Evolutionary conservation across 23 tunicate genomes (phyloP).

Genomic region (Ascidia mentula): DNA sequence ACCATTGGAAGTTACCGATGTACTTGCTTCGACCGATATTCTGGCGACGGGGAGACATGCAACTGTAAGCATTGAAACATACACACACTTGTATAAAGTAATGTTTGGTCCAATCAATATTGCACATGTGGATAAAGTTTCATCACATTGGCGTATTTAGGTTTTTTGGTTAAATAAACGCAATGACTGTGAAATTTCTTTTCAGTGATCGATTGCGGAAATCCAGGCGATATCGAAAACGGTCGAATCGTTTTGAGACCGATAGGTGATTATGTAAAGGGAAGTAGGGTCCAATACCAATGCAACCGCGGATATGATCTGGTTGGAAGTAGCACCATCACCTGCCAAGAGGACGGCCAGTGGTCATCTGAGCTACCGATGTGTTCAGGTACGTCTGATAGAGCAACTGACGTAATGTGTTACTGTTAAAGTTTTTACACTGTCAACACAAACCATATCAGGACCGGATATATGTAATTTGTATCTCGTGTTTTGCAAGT

Average conservation of each 20-base stretch:
- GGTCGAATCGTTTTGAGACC: constrained; percentile 1
- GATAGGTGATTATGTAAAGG: background rate
- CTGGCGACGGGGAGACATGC: constrained; percentile 27
- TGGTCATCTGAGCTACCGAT: constrained; percentile 5
- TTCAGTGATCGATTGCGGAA: constrained; percentile 1
- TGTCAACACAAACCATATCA: too few species aligned
- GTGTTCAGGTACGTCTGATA: constrained; percentile 23
- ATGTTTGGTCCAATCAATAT: background rate
- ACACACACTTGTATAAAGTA: background rate
- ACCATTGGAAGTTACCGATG: constrained; percentile 34
- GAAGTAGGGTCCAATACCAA: background rate
- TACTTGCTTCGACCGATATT: constrained; percentile 32
- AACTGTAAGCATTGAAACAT: constrained; percentile 9
- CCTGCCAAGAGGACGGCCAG: constrained; percentile 18
- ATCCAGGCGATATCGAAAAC: background rate
- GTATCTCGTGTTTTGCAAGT: too few species aligned
- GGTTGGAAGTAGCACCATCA: background rate
- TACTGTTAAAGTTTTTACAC: too few species aligned
- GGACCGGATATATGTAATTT: too few species aligned
- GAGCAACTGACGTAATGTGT: background rate
- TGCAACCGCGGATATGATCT: background rate
- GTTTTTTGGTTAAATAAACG: background rate
- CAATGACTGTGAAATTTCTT: background rate
- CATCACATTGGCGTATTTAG: background rate
- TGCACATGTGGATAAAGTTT: too few species aligned